Evolutionary conservation across 1,140 invertebrate species (phyloP).

Genomic region (Drosophila navojoa): DNA sequence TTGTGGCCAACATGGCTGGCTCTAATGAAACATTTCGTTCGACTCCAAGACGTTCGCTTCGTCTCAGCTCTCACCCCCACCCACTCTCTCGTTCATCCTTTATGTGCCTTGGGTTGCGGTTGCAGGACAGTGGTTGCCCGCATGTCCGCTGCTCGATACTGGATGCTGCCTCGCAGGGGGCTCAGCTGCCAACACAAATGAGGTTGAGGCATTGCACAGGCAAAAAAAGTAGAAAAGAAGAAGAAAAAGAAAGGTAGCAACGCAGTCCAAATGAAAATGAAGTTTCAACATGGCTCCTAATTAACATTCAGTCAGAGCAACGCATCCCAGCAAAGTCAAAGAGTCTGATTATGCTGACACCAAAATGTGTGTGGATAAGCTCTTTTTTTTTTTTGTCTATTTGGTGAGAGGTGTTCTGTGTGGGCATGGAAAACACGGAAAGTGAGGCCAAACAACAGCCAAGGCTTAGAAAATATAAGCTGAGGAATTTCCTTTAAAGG

Average conservation of each 20-base stretch:
- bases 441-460: too few relatives aligned
- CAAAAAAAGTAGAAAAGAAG: background rate
- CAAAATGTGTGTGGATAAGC: background rate
- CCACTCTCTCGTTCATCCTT: conserved; percentile 13
- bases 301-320: conserved; percentile 61
- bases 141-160: background rate
- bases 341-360: background rate
- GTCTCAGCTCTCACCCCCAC: conserved; percentile 41
- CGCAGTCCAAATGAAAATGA: conserved; percentile 31
- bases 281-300: conserved; percentile 52
- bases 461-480: too few relatives aligned
- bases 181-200: conserved; percentile 46
- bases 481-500: too few relatives aligned
- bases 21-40: conserved; percentile 77
- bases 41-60: conserved; percentile 59
- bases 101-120: conserved; percentile 48
- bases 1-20: conserved; percentile 66
- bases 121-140: conserved; percentile 57
- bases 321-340: background rate
- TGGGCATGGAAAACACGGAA: too few relatives aligned
- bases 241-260: background rate
- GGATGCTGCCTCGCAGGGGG: conserved; percentile 2
- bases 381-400: too few relatives aligned
- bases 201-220: conserved; percentile 43
- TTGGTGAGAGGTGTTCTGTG: too few relatives aligned